Base-by-base conservation (phyloP, 1,140 invertebrate species). In the Glomeris maerens region DNA sequence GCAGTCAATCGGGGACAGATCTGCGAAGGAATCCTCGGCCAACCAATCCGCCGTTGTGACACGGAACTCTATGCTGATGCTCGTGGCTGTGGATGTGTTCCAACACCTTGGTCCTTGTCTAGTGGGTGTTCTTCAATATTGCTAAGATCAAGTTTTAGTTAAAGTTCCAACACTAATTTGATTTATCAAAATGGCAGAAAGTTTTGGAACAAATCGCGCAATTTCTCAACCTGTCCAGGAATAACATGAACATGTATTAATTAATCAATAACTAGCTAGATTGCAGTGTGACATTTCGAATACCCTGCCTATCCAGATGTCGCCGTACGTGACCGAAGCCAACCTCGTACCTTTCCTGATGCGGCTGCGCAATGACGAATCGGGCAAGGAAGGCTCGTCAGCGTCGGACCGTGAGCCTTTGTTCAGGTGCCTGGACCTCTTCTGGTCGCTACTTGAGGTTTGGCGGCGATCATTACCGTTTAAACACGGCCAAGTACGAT, bases 371-470 rank as follows among this genome's bases (percentile, higher is more conserved):
- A 14, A 27, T 40, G 3, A 31, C 42, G 3, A 29, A 42, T 38
- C 2, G 46, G 53, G 17, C 45, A 41, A 20, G 20, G 52, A 55
- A 20, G n/a, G n/a, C n/a, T n/a, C n/a, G n/a, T n/a, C n/a, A n/a
- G n/a, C 46, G 55, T 49, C 20, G 57, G 62, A 52, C 60, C 57
- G 25, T 53, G 53, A 59, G 65, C 39, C 50, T n/a, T n/a, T 74
- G 7, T 63, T 63, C 42, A 66, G 68, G 7, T 66, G 74, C 20
- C 58, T 79, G 21, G 75, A 81, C 58, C 56, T 79, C 2, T 62
- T 83, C 27, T 81, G 80, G 79, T 71, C 75, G 14, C 75, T 80
- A 52, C 62, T 81, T 50, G 79, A 81, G 64, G 70, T 70, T 36
- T 36, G 31, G n/a, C n/a, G n/a, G n/a, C n/a, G n/a, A n/a, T n/a